A percentile compares a stretch with the other conserved stretches of the same genome.
Evolutionary conservation across 23 tunicate genomes (phyloP).

Genomic region (Diplosoma virens): DNA sequence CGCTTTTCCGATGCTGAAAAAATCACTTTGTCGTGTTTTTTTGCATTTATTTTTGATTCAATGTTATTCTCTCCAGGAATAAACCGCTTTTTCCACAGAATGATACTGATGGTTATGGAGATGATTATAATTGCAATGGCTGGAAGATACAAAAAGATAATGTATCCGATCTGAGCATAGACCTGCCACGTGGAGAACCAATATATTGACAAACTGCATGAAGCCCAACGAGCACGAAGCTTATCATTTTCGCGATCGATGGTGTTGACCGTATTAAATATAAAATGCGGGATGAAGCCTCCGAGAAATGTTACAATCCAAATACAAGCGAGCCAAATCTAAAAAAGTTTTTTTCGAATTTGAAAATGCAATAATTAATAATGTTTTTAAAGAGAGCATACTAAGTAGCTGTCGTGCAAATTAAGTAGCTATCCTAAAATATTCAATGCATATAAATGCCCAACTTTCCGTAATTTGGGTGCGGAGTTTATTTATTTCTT

Average conservation of each 20-base stretch:
- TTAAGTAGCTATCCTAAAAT: not conserved
- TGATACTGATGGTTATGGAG: constrained; percentile 2
- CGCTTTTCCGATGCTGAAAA: not conserved
- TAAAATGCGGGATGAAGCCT: constrained; percentile 61
- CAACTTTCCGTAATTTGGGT: too few relatives aligned
- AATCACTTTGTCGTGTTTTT: not conserved
- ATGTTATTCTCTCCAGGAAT: not conserved
- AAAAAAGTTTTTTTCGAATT: not conserved
- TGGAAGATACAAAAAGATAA: constrained; percentile 45
- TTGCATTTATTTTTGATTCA: not conserved
- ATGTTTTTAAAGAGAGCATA: too few relatives aligned
- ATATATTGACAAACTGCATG: constrained; percentile 47
- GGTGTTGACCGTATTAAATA: constrained; percentile 58
- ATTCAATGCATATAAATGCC: not conserved
- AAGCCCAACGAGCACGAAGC: constrained; percentile 51
- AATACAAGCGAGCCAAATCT: constrained; percentile 48
- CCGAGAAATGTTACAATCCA: constrained; percentile 45
- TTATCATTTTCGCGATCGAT: constrained; percentile 48
- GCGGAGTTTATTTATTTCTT: too few relatives aligned
- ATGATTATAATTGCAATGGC: constrained; percentile 33
- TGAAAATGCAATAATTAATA: too few relatives aligned
- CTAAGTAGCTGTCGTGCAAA: too few relatives aligned
- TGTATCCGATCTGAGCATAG: constrained; percentile 52
- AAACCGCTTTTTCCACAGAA: constrained; percentile 6
- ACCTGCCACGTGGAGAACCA: constrained; percentile 74